Percentiles rank a stretch among this genome's conserved stretches.
phyloP scores from a whole-genome alignment of 2,113 vertebrate species.

The Parotia lawesii region DNA sequence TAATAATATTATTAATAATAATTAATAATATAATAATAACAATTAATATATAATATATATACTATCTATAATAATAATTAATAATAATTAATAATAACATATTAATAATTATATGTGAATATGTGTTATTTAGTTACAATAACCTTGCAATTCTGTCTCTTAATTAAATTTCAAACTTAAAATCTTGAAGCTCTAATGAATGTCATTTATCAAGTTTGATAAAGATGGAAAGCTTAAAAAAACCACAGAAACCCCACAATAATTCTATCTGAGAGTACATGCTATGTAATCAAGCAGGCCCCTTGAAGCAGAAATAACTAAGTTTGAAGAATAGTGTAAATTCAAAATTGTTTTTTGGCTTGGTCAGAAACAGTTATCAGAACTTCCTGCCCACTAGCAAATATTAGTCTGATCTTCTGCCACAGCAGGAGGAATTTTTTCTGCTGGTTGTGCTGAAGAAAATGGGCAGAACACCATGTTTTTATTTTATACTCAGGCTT shows the following conservation, averaged over 20 bases:
- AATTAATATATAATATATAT: too few species aligned
- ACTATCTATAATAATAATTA: too few species aligned
- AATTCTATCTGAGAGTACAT: not conserved
- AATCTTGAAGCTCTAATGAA: not conserved
- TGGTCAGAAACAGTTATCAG: not conserved
- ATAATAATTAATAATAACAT: too few species aligned
- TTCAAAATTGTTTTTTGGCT: not conserved
- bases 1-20: too few species aligned
- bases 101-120: not conserved
- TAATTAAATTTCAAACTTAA: not conserved
- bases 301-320: not conserved
- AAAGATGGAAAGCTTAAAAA: not conserved
- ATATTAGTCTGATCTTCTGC: not conserved
- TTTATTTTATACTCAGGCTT: not conserved
- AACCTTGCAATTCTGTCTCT: not conserved
- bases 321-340: not conserved
- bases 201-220: not conserved
- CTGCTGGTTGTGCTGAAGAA: not conserved
- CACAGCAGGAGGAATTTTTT: not conserved
- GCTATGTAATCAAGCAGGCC: not conserved
- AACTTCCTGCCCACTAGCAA: not conserved
- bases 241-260: accelerated
- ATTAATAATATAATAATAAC: too few species aligned
- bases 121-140: not conserved
- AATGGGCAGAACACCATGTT: not conserved